These are phyloP conservation scores for Anarsia innoxiella DNA, from an alignment of 2,888 invertebrate genomes.

Conservation along the genomic window DNA sequence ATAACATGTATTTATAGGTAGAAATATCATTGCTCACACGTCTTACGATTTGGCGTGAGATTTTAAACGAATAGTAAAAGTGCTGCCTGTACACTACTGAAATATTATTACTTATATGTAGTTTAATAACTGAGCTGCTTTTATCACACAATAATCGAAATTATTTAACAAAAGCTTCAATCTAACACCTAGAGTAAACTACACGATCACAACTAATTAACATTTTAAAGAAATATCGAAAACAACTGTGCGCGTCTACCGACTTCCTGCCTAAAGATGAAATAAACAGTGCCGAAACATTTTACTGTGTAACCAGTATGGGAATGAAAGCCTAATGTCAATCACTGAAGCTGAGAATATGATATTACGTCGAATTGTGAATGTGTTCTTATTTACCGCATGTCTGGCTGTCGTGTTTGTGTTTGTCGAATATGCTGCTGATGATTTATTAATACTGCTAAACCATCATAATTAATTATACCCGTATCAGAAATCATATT, in stretches of 20 bases:
- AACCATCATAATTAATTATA: too few relatives aligned
- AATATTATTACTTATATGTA: too few relatives aligned
- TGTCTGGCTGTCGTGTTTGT: constrained; percentile 44
- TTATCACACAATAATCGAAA: too few relatives aligned
- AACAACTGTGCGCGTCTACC: constrained; percentile 59
- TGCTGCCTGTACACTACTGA: too few relatives aligned
- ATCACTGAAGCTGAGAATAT: constrained; percentile 51
- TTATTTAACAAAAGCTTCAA: too few relatives aligned
- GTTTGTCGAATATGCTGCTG: constrained; percentile 13
- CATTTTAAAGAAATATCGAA: constrained; percentile 19
- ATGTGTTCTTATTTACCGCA: constrained; percentile 62
- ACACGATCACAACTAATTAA: constrained; percentile 26
- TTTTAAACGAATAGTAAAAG: constrained; percentile 8
- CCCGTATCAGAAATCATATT: too few relatives aligned
- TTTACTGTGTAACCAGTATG: constrained; percentile 55
- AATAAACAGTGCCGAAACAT: constrained; percentile 34
- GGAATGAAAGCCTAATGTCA: constrained; percentile 67
- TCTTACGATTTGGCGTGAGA: constrained; percentile 68
- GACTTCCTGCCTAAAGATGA: constrained; percentile 67
- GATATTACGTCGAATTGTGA: constrained; percentile 51
- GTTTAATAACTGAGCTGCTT: too few relatives aligned
- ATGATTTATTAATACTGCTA: constrained; percentile 7
- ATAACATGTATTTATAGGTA: not conserved
- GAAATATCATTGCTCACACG: constrained; percentile 49
- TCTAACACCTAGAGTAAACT: too few relatives aligned